phyloP scores from a whole-genome alignment of 2,113 vertebrate species.

The Prionailurus viverrinus region DNA sequence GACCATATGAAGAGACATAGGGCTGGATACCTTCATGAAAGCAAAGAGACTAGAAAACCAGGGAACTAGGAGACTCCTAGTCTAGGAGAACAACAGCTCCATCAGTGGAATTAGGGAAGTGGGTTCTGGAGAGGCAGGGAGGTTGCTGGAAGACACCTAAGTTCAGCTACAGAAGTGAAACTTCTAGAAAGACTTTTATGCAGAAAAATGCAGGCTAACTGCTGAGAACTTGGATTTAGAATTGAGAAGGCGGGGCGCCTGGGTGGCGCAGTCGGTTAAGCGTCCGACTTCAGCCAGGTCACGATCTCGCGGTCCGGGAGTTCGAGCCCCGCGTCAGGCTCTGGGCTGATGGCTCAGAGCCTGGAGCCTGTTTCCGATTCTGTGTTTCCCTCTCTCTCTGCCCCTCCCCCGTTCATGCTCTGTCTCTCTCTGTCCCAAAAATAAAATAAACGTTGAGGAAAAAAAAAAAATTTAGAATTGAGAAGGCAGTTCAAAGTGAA shows the following conservation, averaged over 20 bases:
- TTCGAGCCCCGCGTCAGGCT: too few species aligned
- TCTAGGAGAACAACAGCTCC: background rate
- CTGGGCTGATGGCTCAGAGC: too few species aligned
- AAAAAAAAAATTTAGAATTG: background rate
- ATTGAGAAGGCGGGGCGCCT: background rate
- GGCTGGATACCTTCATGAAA: background rate
- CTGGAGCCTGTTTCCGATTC: too few species aligned
- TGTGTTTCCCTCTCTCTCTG: too few species aligned
- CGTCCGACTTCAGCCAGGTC: too few species aligned
- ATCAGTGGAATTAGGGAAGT: background rate
- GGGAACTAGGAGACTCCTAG: background rate
- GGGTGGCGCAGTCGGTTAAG: too few species aligned
- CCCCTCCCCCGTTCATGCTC: too few species aligned
- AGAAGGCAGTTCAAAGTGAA: background rate
- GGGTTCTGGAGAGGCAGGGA: background rate
- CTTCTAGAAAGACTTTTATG: too few species aligned
- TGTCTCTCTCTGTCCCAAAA: too few species aligned
- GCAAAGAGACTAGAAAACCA: background rate
- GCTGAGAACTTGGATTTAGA: background rate
- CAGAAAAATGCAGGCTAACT: background rate
- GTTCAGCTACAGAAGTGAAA: background rate
- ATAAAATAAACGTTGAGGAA: too few species aligned
- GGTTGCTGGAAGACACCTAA: accelerated
- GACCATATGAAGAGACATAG: background rate
- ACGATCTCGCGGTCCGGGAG: too few species aligned